Evolutionary conservation across 2,113 vertebrate species (phyloP).

Genomic region (Hippocampus guttulatus): DNA sequence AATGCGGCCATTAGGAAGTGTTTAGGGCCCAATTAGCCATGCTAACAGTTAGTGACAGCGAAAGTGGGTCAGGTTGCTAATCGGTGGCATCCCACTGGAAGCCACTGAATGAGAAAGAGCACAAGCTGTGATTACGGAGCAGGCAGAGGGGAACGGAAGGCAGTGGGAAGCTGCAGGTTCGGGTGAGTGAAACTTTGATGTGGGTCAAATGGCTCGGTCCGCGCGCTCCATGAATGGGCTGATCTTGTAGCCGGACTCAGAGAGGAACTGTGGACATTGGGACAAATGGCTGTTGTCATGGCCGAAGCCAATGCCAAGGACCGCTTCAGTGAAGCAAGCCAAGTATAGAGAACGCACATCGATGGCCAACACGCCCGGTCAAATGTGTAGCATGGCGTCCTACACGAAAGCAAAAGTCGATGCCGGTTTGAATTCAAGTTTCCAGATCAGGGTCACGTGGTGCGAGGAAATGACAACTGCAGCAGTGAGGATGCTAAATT

Average conservation of each 20-base stretch:
- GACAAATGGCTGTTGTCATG: constrained; percentile 29
- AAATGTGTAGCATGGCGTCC: constrained; percentile 10
- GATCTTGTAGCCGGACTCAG: constrained; percentile 19
- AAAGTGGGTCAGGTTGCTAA: constrained; percentile 74
- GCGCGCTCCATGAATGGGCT: constrained; percentile 35
- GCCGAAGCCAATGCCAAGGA: constrained; percentile 36
- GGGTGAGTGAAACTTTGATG: constrained; percentile 44
- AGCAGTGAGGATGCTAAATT: background rate
- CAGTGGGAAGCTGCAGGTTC: constrained; percentile 31
- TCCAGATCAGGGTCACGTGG: background rate
- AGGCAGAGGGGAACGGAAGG: constrained; percentile 20
- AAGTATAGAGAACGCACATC: constrained; percentile 14
- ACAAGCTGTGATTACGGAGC: constrained; percentile 37
- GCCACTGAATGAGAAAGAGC: constrained; percentile 45
- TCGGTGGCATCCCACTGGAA: constrained; percentile 60
- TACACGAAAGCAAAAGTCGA: background rate
- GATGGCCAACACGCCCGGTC: constrained; percentile 29
- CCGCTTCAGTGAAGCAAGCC: constrained; percentile 38
- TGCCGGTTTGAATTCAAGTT: background rate
- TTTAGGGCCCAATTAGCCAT: constrained; percentile 72
- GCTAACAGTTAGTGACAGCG: constrained; percentile 53
- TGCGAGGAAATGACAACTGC: background rate
- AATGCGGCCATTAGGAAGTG: constrained; percentile 71
- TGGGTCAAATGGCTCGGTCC: constrained; percentile 24
- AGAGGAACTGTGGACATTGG: constrained; percentile 26